phyloP scores from a whole-genome alignment of 2,888 invertebrate genomes.

The Entomobrya multifasciata region DNA sequence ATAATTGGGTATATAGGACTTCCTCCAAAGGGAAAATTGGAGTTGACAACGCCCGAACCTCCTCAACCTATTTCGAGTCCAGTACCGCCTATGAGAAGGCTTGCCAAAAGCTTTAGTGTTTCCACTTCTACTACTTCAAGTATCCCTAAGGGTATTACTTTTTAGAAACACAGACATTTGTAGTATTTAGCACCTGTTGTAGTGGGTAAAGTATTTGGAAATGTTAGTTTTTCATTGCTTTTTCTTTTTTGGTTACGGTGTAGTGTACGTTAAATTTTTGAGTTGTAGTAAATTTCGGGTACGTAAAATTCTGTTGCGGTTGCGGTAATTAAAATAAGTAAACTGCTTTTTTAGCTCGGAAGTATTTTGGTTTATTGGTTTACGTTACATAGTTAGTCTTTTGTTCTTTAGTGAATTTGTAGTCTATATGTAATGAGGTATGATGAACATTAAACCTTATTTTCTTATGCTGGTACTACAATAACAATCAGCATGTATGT shows the following conservation, averaged over 20 bases:
- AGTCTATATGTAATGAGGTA: neutral
- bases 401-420: neutral
- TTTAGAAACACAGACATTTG: conserved; percentile 53
- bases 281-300: neutral
- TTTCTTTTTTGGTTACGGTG: conserved; percentile 13
- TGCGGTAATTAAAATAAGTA: neutral
- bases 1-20: conserved; percentile 75
- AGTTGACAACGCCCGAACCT: conserved; percentile 61
- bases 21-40: conserved; percentile 73
- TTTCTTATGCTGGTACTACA: conserved; percentile 32
- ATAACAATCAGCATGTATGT: conserved; percentile 49
- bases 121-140: conserved; percentile 86
- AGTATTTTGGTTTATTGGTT: neutral
- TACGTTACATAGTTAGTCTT: neutral
- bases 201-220: neutral
- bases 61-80: conserved; percentile 78
- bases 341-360: neutral
- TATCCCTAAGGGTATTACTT: conserved; percentile 85
- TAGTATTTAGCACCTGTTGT: neutral
- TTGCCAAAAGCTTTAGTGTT: conserved; percentile 96
- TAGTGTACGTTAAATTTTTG: neutral
- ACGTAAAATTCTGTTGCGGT: neutral
- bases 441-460: neutral
- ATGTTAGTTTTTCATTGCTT: conserved; percentile 7
- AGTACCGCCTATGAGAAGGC: conserved; percentile 89